Percentiles rank a stretch among this genome's conserved stretches.
These are phyloP conservation scores for Lethocerus indicus DNA, from an alignment of 1,140 invertebrate species.

Conservation along the genomic window DNA sequence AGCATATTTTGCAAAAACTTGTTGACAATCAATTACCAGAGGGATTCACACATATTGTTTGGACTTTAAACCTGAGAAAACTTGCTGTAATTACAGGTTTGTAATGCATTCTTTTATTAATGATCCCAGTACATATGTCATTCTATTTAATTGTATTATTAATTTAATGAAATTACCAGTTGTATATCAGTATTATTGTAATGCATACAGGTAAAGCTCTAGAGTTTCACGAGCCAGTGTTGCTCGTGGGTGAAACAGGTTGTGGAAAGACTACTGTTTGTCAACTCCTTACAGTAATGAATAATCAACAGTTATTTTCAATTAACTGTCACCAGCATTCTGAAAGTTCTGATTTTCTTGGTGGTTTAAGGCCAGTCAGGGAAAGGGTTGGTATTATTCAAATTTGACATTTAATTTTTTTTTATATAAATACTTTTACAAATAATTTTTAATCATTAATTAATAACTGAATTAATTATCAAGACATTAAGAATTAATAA, in stretches of 20 bases:
- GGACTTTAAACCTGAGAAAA: constrained; percentile 82
- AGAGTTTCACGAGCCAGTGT: constrained; percentile 82
- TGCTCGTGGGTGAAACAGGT: constrained; percentile 95
- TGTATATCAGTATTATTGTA: neutral
- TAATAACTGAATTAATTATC: neutral
- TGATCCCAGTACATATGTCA: neutral
- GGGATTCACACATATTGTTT: constrained; percentile 69
- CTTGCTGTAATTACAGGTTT: constrained; percentile 74
- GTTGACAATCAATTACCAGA: constrained; percentile 22
- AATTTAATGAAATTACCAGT: neutral
- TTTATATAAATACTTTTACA: neutral
- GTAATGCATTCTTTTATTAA: constrained; percentile 6
- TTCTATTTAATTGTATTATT: neutral
- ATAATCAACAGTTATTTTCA: constrained; percentile 44
- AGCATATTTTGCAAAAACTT: constrained; percentile 48
- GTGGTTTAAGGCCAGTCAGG: constrained; percentile 80
- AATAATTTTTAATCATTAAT: neutral
- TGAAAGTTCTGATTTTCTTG: constrained; percentile 94
- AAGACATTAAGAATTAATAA: neutral
- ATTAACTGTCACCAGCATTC: constrained; percentile 99
- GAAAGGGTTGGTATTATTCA: constrained; percentile 23
- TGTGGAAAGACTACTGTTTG: constrained; percentile 97
- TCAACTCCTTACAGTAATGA: constrained; percentile 62
- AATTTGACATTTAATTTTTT: neutral
- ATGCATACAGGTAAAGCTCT: constrained; percentile 47